Evolutionary conservation across 2,888 invertebrate species (phyloP), one percentile per base, ranked within the genome.

Genomic region (Muschampia plurimacula): DNA sequence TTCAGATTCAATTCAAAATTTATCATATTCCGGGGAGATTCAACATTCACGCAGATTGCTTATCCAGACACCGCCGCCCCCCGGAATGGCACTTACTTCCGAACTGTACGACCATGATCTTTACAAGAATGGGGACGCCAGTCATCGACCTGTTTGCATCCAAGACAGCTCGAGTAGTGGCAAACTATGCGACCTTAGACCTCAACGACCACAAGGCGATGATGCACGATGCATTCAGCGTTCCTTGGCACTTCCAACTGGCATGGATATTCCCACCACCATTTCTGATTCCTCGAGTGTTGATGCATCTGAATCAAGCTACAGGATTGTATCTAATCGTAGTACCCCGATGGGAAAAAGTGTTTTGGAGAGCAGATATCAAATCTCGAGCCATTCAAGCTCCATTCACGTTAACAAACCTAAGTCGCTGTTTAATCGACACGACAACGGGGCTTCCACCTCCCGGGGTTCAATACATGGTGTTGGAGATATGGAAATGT

Each of bases 241-340:
- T 67, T 36, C 39, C 67, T 1, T 76, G 79, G 75, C 64, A 73
- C 28, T 78, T 67, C 75, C 71, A n/a, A 2, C 74, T 79, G 6
- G 78, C 74, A 0, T 79, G 77, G 77, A 52, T 79, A 7, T 80
- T 81, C 62, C 79, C 80, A 4, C 80, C 80, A 5, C 80, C 80
- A 5, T 66, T 70, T 9, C 65, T 80, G 36, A 78, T 82, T 8
- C 80, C 79, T 2, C 52, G 74, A n/a, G 77, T 79, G 1, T 70
- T 80, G 6, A 60, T 46, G 8, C 80, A 81, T 55, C 73, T 80
- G 10, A 72, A 77, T 28, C 22, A 39, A n/a, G 73, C 78, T 1
- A 73, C 15, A 15, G 78, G 80, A 2, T 59, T 15, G 7, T 79
- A 77, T 66, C 67, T 78, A 12, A 13, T 81, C 10, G 70, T 80